Percentiles rank a stretch among this genome's conserved stretches.
These are phyloP conservation scores for Neomorphus geoffroyi DNA, from an alignment of 2,797 vertebrate species.

Conservation along the genomic window DNA sequence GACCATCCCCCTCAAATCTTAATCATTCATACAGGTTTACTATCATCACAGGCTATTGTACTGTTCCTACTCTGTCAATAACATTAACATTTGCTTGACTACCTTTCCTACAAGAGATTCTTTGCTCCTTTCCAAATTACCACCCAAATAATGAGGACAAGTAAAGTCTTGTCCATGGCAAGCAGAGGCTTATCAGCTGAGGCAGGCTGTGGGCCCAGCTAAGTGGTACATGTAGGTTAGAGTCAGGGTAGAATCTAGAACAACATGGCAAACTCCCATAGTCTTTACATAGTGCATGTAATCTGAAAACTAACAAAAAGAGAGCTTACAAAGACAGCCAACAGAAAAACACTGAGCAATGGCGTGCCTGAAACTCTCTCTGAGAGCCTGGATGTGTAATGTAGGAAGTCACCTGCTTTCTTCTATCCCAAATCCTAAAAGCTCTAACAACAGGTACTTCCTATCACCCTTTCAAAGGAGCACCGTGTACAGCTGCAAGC, in stretches of 20 bases:
- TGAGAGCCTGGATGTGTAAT: neutral
- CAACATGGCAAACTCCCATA: neutral
- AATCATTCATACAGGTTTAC: neutral
- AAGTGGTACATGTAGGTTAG: neutral
- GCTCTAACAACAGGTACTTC: neutral
- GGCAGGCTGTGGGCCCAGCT: neutral
- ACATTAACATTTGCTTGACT: neutral
- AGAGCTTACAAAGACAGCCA: neutral
- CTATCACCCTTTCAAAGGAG: neutral
- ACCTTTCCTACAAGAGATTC: neutral
- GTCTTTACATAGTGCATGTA: neutral
- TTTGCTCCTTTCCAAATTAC: neutral
- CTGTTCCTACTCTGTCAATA: neutral
- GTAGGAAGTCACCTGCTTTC: neutral
- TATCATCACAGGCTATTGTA: neutral
- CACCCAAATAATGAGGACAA: neutral
- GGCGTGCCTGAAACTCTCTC: neutral
- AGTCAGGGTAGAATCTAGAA: neutral
- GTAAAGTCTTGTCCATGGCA: neutral
- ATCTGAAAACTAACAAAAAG: neutral
- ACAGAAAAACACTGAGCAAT: neutral
- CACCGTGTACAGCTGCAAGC: neutral
- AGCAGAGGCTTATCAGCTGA: neutral
- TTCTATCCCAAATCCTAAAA: neutral
- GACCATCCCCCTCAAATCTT: neutral